A percentile compares a stretch with the other conserved stretches of the same genome.
These are phyloP conservation scores for Antrozous pallidus DNA, from an alignment of 2,797 vertebrate species.

Conservation along the genomic window DNA sequence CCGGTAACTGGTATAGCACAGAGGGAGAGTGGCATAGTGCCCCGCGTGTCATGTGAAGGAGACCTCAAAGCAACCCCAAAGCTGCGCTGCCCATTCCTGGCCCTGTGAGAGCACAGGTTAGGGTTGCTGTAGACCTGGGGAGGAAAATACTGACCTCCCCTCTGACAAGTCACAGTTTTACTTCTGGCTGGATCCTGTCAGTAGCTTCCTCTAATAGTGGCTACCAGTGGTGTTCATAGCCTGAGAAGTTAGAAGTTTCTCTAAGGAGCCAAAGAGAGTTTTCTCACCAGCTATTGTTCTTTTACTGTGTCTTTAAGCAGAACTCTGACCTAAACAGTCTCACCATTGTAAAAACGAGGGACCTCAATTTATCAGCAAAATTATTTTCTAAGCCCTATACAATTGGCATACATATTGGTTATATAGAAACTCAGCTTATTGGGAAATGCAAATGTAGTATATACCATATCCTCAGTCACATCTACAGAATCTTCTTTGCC, in stretches of 20 bases:
- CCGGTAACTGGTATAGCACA: neutral
- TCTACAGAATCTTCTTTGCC: neutral
- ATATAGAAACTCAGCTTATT: neutral
- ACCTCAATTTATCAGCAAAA: neutral
- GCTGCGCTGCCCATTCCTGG: neutral
- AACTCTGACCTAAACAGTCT: neutral
- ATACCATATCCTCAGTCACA: neutral
- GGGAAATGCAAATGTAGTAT: neutral
- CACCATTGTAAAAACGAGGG: neutral
- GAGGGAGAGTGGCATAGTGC: neutral
- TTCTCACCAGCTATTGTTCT: neutral
- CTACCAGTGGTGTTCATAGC: neutral
- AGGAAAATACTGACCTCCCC: neutral
- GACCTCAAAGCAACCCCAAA: neutral
- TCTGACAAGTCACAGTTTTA: neutral
- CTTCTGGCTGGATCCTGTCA: neutral
- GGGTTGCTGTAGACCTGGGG: neutral
- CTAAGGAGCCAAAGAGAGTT: neutral
- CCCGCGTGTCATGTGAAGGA: neutral
- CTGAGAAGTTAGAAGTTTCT: neutral
- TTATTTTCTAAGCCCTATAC: neutral
- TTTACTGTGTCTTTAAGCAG: constrained; percentile 19
- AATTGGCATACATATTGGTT: neutral
- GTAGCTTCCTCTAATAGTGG: neutral
- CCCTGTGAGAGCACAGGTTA: neutral